Percentiles rank a stretch among this genome's conserved stretches.
Conservation (phyloP, 2,888 invertebrate species). For the Agriotes lineatus region DNA sequence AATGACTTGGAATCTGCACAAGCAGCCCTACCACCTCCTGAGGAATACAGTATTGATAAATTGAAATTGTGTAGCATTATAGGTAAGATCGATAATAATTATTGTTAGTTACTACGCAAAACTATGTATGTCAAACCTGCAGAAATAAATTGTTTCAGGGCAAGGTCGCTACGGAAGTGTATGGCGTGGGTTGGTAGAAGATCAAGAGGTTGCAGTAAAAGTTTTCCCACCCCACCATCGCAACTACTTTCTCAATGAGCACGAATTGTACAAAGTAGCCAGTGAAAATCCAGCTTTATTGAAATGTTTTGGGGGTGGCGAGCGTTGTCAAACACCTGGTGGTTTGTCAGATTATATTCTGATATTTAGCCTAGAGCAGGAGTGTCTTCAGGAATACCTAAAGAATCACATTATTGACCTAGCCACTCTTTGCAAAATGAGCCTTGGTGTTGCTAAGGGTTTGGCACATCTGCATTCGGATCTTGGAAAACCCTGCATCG, state of each 20-base stretch:
- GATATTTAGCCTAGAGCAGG: conserved; percentile 80
- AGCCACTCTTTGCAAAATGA: conserved; percentile 80
- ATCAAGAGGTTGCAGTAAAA: conserved; percentile 89
- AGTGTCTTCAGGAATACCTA: conserved; percentile 82
- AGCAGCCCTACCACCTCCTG: conserved; percentile 66
- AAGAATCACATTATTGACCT: conserved; percentile 79
- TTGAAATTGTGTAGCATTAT: conserved; percentile 78
- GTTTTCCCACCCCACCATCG: conserved; percentile 83
- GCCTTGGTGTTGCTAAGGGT: conserved; percentile 85
- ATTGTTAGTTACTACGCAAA: no score
- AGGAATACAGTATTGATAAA: conserved; percentile 77
- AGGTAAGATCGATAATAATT: no score
- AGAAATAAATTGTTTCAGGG: conserved; percentile 62
- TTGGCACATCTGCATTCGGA: conserved; percentile 89
- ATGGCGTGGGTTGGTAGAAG: conserved; percentile 86
- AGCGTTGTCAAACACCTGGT: conserved; percentile 53
- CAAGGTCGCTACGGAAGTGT: conserved; percentile 84
- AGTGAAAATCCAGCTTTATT: conserved; percentile 86
- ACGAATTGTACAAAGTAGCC: conserved; percentile 86
- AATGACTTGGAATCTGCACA: conserved; percentile 59
- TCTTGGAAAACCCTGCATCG: conserved; percentile 84
- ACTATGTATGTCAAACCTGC: no score
- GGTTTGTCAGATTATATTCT: conserved; percentile 77
- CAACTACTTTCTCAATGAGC: conserved; percentile 88
- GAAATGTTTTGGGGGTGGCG: conserved; percentile 78